Percentiles rank a stretch among this genome's conserved stretches.
These are phyloP conservation scores for Bombus terrestris DNA, from an alignment of 1,140 invertebrate species.

Conservation along the genomic window DNA sequence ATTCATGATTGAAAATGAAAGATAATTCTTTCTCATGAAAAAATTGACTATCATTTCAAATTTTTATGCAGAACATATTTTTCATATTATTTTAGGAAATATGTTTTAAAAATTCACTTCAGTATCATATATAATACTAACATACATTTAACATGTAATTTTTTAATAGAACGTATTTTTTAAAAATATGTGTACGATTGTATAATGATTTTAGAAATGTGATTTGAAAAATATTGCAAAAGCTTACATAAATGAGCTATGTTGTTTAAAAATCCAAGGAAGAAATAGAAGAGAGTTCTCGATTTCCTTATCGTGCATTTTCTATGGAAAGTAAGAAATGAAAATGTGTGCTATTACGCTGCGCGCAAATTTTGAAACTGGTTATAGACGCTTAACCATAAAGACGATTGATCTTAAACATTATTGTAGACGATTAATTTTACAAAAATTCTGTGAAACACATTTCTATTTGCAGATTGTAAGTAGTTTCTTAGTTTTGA, in stretches of 20 bases:
- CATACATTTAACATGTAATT: neutral
- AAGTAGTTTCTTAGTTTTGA: constrained; percentile 4
- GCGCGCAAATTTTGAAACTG: neutral
- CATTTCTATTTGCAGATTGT: constrained; percentile 1
- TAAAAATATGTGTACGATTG: neutral
- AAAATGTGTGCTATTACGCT: neutral
- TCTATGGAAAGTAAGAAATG: neutral
- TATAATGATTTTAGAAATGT: neutral
- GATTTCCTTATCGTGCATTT: neutral
- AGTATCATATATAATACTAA: neutral
- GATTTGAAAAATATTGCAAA: neutral
- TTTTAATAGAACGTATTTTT: neutral
- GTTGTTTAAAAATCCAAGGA: neutral
- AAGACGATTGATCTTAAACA: neutral
- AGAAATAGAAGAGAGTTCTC: neutral
- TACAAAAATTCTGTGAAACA: neutral
- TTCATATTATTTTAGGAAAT: neutral
- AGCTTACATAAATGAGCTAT: neutral
- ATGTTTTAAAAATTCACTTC: neutral
- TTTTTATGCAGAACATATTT: neutral
- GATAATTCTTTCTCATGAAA: too few relatives aligned
- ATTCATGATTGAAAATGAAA: neutral
- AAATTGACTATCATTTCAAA: neutral
- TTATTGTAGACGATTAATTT: neutral
- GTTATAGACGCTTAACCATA: neutral